phyloP scores from a whole-genome alignment of 1,140 invertebrate species.

The Drosophila suzukii region DNA sequence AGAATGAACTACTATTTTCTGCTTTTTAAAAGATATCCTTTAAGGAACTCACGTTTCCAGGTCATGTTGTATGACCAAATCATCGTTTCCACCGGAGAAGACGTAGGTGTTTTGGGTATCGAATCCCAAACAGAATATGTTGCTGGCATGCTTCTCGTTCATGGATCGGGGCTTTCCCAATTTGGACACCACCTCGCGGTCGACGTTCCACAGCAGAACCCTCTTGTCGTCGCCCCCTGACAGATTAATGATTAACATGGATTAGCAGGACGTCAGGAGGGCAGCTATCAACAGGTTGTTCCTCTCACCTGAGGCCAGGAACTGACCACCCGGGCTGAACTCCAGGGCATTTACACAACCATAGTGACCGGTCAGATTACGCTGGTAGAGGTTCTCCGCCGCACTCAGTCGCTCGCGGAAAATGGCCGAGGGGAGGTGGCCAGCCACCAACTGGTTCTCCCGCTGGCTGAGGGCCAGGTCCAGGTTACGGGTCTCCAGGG shows the following conservation, averaged over 20 bases:
- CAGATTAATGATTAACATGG: slow-evolving; percentile 85
- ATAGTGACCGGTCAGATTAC: slow-evolving; percentile 94
- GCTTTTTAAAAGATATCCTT: background rate
- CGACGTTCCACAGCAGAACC: slow-evolving; percentile 94
- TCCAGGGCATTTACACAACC: slow-evolving; percentile 99
- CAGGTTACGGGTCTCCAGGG: slow-evolving; percentile 54
- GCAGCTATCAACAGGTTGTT: slow-evolving; percentile 47
- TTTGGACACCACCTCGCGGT: slow-evolving; percentile 90
- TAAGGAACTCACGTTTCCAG: slow-evolving; percentile 87
- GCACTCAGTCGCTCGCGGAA: slow-evolving; percentile 87
- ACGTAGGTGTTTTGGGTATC: slow-evolving; percentile 91
- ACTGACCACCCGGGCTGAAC: slow-evolving; percentile 94
- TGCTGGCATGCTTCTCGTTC: slow-evolving; percentile 94
- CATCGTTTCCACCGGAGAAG: slow-evolving; percentile 97
- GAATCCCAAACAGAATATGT: slow-evolving; percentile 96
- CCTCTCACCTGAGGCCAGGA: slow-evolving; percentile 92
- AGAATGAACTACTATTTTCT: background rate
- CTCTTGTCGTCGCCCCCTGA: slow-evolving; percentile 93
- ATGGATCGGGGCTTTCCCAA: slow-evolving; percentile 88
- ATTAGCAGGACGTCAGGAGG: background rate
- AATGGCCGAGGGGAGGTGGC: slow-evolving; percentile 82
- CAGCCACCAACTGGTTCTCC: slow-evolving; percentile 45
- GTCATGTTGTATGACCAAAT: slow-evolving; percentile 96
- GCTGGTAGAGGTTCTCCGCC: slow-evolving; percentile 91
- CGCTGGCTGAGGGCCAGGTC: slow-evolving; percentile 54